These are phyloP conservation scores for Phalacrocorax aristotelis DNA, from an alignment of 2,113 vertebrate genomes.

Conservation along the genomic window DNA sequence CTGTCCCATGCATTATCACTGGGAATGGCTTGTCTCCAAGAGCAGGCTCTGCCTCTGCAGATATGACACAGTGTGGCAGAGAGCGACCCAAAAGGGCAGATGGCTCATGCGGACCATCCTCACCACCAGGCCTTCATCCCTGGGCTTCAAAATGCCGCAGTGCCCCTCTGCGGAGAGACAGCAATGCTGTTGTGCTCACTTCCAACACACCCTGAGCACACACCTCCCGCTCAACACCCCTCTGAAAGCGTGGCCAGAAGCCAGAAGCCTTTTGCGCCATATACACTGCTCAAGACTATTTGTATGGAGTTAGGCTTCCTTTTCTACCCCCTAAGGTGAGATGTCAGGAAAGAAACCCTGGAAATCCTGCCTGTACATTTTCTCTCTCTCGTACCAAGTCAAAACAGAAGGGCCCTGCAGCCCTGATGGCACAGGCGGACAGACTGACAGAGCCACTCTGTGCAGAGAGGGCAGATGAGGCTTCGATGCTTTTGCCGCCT, in stretches of 20 bases:
- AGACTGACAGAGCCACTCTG: neutral
- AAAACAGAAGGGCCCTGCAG: neutral
- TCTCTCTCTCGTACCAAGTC: neutral
- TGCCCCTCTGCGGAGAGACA: conserved; percentile 2
- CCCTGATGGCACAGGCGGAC: neutral
- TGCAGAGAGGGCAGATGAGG: neutral
- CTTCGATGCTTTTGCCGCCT: neutral
- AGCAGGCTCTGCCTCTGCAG: conserved; percentile 3
- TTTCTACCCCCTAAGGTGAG: neutral
- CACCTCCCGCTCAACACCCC: neutral
- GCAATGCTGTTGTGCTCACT: rapidly evolving
- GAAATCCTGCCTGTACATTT: neutral
- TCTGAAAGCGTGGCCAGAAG: neutral
- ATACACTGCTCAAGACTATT: neutral
- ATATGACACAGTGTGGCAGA: neutral
- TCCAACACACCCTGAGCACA: neutral
- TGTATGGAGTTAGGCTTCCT: neutral
- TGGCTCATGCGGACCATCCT: conserved; percentile 10
- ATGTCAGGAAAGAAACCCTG: neutral
- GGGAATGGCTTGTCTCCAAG: neutral
- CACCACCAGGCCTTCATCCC: neutral
- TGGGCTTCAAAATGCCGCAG: neutral
- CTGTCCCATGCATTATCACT: neutral
- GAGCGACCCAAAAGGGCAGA: neutral
- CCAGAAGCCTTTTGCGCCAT: neutral